A percentile compares a stretch with the other conserved stretches of the same genome.
Conservation (phyloP, 1,140 invertebrate species). For the Aphis gossypii region DNA sequence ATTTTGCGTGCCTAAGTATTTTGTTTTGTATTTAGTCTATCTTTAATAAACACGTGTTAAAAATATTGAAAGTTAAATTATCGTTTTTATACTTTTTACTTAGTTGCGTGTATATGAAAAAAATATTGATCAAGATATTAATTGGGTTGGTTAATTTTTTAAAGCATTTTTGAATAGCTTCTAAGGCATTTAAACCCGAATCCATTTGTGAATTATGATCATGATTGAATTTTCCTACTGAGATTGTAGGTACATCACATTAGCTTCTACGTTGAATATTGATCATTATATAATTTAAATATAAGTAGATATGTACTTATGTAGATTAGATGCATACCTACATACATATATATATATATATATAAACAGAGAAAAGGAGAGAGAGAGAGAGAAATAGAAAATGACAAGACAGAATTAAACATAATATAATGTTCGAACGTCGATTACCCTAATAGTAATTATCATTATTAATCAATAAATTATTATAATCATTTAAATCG, state of each 20-base stretch:
- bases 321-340: neutral
- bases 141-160: no score
- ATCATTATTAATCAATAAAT: neutral
- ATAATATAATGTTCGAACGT: neutral
- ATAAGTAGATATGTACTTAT: neutral
- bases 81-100: no score
- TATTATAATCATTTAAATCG: neutral
- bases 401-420: neutral
- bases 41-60: no score
- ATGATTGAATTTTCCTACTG: neutral
- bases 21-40: no score
- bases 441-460: neutral
- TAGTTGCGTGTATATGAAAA: no score
- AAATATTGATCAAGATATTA: no score
- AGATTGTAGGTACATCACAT: neutral
- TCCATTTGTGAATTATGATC: neutral
- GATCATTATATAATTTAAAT: neutral
- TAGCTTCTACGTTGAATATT: neutral
- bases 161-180: no score
- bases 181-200: no score
- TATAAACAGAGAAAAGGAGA: neutral
- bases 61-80: no score
- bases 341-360: no score
- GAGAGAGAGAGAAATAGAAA: neutral
- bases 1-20: no score